phyloP scores from a whole-genome alignment of 2,113 vertebrate species.

The Corythornis madagascariensis region DNA sequence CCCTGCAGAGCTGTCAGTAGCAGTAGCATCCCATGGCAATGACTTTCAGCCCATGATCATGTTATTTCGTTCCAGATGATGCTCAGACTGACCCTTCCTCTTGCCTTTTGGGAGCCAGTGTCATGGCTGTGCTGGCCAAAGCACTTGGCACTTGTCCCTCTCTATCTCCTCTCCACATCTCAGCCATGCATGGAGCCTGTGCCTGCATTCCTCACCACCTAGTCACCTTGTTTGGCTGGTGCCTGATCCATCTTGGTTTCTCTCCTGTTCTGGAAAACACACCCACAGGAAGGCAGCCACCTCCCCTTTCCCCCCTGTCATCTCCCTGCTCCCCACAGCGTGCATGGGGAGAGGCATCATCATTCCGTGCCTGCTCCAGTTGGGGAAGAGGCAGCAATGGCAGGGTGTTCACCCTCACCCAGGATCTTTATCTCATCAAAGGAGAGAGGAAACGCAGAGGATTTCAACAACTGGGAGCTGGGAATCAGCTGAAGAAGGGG shows the following conservation, averaged over 20 bases:
- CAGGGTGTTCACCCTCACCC: neutral
- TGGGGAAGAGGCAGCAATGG: neutral
- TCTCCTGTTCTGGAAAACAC: slow-evolving; percentile 30
- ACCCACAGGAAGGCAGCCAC: slow-evolving; percentile 42
- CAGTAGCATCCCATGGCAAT: fast-evolving
- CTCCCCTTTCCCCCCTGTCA: neutral
- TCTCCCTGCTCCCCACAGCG: neutral
- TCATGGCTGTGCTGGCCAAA: neutral
- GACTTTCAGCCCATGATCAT: fast-evolving
- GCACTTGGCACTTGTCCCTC: neutral
- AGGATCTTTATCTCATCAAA: slow-evolving; percentile 22
- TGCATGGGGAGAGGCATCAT: neutral
- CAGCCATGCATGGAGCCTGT: neutral
- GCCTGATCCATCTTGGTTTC: slow-evolving; percentile 17
- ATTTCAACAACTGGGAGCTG: neutral
- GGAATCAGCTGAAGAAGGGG: neutral
- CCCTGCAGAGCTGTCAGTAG: fast-evolving
- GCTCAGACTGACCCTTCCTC: neutral
- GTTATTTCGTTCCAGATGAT: fast-evolving
- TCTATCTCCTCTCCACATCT: neutral
- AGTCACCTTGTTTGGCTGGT: slow-evolving; percentile 57
- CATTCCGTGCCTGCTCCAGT: neutral
- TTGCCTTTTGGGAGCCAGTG: neutral
- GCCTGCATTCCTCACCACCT: neutral
- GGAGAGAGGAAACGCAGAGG: neutral